A percentile compares a stretch with the other conserved stretches of the same genome.
Evolutionary conservation across 2,797 vertebrate genomes (phyloP).

Genomic region (Lerista edwardsae): DNA sequence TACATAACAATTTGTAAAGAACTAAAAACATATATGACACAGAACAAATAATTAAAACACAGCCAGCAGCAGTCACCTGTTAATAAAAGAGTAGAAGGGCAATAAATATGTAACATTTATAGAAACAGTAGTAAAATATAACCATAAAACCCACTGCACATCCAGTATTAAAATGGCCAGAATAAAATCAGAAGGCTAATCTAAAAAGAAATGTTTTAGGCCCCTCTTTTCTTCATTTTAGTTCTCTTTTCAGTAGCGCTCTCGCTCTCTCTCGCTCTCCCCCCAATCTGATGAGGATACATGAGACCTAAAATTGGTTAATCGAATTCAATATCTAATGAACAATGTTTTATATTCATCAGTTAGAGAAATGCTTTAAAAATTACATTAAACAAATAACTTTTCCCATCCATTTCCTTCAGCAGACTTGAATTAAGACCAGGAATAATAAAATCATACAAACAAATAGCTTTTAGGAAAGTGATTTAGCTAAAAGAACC

Average conservation of each 20-base stretch:
- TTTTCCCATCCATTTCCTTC: background rate
- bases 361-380: background rate
- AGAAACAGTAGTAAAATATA: too few relatives aligned
- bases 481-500: background rate
- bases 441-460: background rate
- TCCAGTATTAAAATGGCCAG: too few relatives aligned
- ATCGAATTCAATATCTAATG: background rate
- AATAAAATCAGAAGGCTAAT: too few relatives aligned
- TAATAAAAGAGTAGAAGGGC: too few relatives aligned
- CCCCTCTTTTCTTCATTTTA: background rate
- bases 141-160: too few relatives aligned
- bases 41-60: too few relatives aligned
- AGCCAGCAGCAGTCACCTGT: too few relatives aligned
- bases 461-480: background rate
- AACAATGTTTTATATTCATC: background rate
- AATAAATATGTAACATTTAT: too few relatives aligned
- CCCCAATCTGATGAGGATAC: background rate
- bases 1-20: too few relatives aligned
- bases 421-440: background rate
- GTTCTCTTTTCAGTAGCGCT: background rate
- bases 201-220: too few relatives aligned
- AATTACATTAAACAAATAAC: background rate
- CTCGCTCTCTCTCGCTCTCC: background rate
- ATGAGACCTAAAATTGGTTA: background rate
- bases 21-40: too few relatives aligned